Conservation (phyloP, 2,797 vertebrate species). For the Thalassophryne amazonica region DNA sequence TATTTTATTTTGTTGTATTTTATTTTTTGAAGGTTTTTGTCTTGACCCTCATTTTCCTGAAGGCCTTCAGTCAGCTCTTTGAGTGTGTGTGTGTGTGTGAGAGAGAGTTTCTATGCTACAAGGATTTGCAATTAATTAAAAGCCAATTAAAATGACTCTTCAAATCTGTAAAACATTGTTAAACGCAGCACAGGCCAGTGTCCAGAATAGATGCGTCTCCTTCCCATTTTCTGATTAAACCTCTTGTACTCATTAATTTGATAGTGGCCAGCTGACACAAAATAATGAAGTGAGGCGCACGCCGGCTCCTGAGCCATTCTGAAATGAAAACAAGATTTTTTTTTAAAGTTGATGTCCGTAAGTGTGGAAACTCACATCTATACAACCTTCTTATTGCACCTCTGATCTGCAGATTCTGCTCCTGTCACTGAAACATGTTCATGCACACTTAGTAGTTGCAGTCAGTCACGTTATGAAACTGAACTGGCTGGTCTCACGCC, state of each 20-base stretch:
- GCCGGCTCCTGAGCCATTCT: conserved; percentile 4
- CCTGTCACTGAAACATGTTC: conserved; percentile 17
- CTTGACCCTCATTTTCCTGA: too few relatives aligned
- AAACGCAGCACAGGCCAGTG: conserved; percentile 28
- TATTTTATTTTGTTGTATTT: too few relatives aligned
- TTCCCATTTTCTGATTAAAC: conserved; percentile 48
- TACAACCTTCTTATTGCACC: background rate
- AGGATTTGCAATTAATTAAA: conserved; percentile 41
- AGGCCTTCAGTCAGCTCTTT: too few relatives aligned
- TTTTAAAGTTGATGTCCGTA: too few relatives aligned
- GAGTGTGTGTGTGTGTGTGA: background rate
- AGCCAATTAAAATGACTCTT: conserved; percentile 59
- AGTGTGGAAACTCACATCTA: background rate
- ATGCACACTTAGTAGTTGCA: conserved; percentile 2
- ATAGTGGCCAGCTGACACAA: conserved; percentile 36
- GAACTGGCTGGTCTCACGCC: conserved; percentile 20
- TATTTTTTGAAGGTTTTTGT: too few relatives aligned
- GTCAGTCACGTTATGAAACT: conserved; percentile 29
- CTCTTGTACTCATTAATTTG: conserved; percentile 48
- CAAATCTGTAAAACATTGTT: conserved; percentile 34
- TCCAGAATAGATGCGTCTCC: conserved; percentile 19
- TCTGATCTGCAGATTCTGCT: conserved; percentile 15
- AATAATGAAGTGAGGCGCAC: conserved; percentile 32
- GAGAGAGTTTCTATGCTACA: conserved; percentile 4
- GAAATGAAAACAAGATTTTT: background rate